Percentiles rank a stretch among this genome's conserved stretches.
Conservation (phyloP, 2,113 vertebrate species). For the Chaetorhynchus papuensis region DNA sequence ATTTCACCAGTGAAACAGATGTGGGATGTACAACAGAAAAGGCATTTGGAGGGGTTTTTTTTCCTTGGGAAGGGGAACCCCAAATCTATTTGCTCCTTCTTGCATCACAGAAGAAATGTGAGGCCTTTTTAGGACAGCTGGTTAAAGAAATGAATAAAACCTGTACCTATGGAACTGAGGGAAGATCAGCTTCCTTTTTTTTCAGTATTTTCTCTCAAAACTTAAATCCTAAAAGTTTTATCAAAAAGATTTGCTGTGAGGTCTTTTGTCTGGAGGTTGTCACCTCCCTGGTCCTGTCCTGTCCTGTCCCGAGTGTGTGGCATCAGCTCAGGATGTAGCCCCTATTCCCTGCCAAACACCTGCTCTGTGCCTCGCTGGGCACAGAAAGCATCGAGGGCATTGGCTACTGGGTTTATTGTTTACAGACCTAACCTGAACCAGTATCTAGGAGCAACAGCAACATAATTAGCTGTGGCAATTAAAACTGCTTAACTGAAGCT, state of each 20-base stretch:
- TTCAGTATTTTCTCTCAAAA: background rate
- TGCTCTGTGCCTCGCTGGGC: background rate
- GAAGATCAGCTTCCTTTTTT: background rate
- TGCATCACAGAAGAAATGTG: background rate
- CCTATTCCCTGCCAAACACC: background rate
- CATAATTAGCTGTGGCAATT: conserved; percentile 47
- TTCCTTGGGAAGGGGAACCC: background rate
- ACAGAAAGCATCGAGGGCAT: background rate
- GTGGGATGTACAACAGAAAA: background rate
- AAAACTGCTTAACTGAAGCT: conserved; percentile 31
- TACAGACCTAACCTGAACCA: background rate
- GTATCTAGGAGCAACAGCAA: conserved; percentile 47
- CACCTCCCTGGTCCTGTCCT: background rate
- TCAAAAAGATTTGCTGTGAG: background rate
- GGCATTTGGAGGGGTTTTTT: background rate
- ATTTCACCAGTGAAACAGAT: background rate
- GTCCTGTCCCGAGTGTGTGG: background rate
- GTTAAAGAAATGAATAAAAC: background rate
- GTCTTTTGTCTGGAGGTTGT: background rate
- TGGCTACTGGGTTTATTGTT: background rate
- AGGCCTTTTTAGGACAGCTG: background rate
- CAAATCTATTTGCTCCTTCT: background rate
- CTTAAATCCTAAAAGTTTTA: background rate
- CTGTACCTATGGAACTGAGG: background rate
- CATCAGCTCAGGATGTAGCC: background rate